Evolutionary conservation across 2,888 invertebrate genomes (phyloP).

Genomic region (Branchipolynoe longqiensis): DNA sequence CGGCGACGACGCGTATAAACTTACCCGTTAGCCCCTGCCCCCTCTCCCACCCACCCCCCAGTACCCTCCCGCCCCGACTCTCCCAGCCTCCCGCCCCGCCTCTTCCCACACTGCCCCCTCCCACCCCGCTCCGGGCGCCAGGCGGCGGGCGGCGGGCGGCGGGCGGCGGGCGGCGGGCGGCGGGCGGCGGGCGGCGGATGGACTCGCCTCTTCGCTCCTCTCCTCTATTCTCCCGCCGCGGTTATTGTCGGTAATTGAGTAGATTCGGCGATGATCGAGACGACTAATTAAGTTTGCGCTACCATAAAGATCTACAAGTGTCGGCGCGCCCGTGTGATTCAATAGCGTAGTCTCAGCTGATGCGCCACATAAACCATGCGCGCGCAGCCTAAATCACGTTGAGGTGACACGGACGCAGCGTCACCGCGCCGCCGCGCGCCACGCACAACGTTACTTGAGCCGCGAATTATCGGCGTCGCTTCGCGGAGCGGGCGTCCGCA

Average conservation of each 20-base stretch:
- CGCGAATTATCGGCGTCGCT: slow-evolving; percentile 5
- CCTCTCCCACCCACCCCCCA: too few species aligned
- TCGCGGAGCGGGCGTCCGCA: too few species aligned
- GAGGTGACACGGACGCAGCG: background rate
- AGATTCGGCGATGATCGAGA: background rate
- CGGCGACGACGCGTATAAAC: background rate
- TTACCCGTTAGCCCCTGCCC: too few species aligned
- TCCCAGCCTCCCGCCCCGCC: too few species aligned
- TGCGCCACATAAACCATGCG: slow-evolving; percentile 18
- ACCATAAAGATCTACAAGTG: slow-evolving; percentile 5
- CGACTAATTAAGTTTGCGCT: background rate
- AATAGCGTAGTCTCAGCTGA: slow-evolving; percentile 25
- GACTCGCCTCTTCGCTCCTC: too few species aligned
- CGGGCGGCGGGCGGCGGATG: too few species aligned
- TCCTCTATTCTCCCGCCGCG: too few species aligned
- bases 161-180: too few species aligned
- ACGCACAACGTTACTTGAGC: background rate
- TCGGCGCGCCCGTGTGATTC: background rate
- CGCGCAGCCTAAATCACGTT: background rate
- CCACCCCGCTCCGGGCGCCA: too few species aligned
- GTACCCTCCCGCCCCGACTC: too few species aligned
- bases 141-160: too few species aligned
- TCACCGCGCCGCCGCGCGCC: background rate
- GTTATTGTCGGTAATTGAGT: slow-evolving; percentile 12
- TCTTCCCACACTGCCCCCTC: too few species aligned